Base-by-base conservation (phyloP, 2,797 vertebrate species). In the Helarctos malayanus region DNA sequence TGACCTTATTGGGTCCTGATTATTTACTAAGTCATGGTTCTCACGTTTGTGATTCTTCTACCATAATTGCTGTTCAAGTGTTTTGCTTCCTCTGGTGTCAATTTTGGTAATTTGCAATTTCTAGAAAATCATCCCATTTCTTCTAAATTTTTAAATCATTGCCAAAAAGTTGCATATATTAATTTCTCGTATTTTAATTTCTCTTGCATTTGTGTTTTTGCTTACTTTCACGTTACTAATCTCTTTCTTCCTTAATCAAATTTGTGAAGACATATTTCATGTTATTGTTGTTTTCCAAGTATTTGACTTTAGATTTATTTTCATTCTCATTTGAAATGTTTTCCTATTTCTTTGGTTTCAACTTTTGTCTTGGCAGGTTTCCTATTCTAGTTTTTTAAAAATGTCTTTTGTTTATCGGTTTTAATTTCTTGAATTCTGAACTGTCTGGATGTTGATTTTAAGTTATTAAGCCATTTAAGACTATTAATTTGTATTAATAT, bases 401-500 rank as follows among this genome's bases (percentile, higher is more conserved):
- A 38, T 12, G 54, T 84, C 21, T 78, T 94, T 54, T 68, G 7
- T 16, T 75, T 92, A 45, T 59, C 2, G 59, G 7, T 82, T 76
- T 91, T 63, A 56, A 54, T 82, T 82, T 76, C 27, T 87, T 69
- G 23, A 86, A 54, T 81, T 81, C 65, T 86, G 29, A 81, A 82
- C 29, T 52, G 14, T 23, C 25, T 83, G 76, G 65, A 57, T 63
- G 76, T 59, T 78, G 80, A 47, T 61, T 93, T 57, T 90, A 68
- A 81, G 14, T 89, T 27, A 86, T 32, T 68, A 52, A 88, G 32
- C 1, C 15, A n/a, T 76, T 68, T 89, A 94, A 86, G 2, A 18
- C 23, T 82, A n/a, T 63, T 91, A 76, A 54, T 63, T 71, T 87
- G 81, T 91, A 86, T 56, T 86, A 45, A 3, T 52, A n/a, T 47